A percentile compares a stretch with the other conserved stretches of the same genome.
Evolutionary conservation across 1,140 invertebrate genomes (phyloP).

Genomic region (Popillia japonica): DNA sequence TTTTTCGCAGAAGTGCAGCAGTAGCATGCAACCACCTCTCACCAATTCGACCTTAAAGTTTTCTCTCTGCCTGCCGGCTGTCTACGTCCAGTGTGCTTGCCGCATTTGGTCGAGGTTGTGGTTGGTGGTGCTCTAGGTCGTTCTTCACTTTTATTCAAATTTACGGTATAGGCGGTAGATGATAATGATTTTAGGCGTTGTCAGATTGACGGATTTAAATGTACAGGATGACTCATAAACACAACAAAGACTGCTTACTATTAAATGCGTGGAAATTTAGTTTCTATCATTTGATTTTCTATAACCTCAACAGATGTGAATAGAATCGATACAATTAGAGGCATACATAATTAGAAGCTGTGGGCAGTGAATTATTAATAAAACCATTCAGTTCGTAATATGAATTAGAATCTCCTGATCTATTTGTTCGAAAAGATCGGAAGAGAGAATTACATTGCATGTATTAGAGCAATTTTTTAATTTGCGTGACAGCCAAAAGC

Average conservation of each 20-base stretch:
- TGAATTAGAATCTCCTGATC: too few relatives aligned
- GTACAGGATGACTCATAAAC: background rate
- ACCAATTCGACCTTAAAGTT: conserved; percentile 26
- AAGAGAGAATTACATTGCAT: too few relatives aligned
- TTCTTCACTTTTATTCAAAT: background rate
- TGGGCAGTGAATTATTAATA: too few relatives aligned
- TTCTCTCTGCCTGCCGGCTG: background rate
- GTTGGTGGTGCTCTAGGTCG: background rate
- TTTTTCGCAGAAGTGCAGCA: conserved; percentile 34
- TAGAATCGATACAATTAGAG: too few relatives aligned
- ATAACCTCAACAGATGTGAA: too few relatives aligned
- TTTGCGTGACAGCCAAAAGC: too few relatives aligned
- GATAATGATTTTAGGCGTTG: background rate
- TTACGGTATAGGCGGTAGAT: background rate
- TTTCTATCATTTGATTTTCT: background rate
- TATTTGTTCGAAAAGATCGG: too few relatives aligned
- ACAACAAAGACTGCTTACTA: too few relatives aligned
- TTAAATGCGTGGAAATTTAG: too few relatives aligned
- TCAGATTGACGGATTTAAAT: background rate
- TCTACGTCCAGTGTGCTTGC: background rate
- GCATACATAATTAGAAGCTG: too few relatives aligned
- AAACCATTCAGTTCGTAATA: too few relatives aligned
- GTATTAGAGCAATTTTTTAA: too few relatives aligned
- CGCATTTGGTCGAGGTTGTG: background rate
- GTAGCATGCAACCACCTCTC: conserved; percentile 3